Conservation (phyloP, 2,797 vertebrate genomes). For the Acanthurus lineatus region DNA sequence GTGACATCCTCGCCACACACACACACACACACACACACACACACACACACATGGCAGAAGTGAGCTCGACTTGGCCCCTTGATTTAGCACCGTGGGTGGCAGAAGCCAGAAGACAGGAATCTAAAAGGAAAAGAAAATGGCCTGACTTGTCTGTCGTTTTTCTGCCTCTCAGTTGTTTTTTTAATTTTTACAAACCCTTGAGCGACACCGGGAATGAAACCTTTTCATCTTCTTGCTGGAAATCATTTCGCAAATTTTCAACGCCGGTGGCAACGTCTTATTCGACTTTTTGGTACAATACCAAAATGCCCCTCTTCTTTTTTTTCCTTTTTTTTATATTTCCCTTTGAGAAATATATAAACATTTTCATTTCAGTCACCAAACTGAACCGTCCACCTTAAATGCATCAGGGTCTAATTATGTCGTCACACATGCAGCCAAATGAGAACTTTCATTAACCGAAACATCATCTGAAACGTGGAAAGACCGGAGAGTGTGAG, state of each 20-base stretch:
- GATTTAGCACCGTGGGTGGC: conserved; percentile 73
- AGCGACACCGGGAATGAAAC: conserved; percentile 34
- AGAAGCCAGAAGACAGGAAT: conserved; percentile 60
- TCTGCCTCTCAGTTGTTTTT: conserved; percentile 27
- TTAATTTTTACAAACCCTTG: conserved; percentile 18
- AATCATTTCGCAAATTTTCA: not conserved
- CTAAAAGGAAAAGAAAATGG: conserved; percentile 56
- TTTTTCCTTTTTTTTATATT: not conserved
- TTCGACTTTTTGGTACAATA: not conserved
- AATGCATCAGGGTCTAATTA: not conserved
- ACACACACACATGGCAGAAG: conserved; percentile 27
- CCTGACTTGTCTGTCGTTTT: conserved; percentile 51
- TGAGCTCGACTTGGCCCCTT: conserved; percentile 60
- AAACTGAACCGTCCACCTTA: not conserved
- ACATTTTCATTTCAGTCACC: not conserved
- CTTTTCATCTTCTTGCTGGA: conserved; percentile 11
- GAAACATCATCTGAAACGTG: not conserved
- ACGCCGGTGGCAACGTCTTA: not conserved
- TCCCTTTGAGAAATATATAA: not conserved
- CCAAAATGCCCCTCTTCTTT: not conserved
- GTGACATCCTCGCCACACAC: conserved; percentile 10
- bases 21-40: conserved; percentile 17
- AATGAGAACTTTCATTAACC: too few relatives aligned
- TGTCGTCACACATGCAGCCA: not conserved
- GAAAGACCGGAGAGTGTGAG: not conserved